phyloP scores from a whole-genome alignment of 2,888 invertebrate species.

The Pimpla rufipes region DNA sequence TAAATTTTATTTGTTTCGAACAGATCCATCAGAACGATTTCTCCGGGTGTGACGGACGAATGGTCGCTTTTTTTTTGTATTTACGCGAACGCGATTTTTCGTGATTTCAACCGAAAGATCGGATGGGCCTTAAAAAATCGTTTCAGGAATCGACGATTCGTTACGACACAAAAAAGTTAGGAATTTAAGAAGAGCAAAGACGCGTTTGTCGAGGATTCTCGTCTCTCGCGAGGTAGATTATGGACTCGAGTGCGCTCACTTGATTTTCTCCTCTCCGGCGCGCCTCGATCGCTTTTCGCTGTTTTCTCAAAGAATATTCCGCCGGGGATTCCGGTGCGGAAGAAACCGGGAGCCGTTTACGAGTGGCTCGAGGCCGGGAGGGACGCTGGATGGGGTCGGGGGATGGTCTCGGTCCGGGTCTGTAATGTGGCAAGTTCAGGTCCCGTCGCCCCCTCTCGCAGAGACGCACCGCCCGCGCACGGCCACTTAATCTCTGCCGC shows the following conservation, averaged over 20 bases:
- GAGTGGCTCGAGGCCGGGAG: neutral
- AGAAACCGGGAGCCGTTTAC: neutral
- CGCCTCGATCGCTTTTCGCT: conserved; percentile 44
- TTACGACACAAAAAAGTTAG: neutral
- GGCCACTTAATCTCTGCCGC: conserved; percentile 70
- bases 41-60: too few relatives aligned
- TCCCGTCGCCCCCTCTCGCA: conserved; percentile 1
- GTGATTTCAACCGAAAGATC: too few relatives aligned
- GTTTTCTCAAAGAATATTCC: conserved; percentile 49
- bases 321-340: conserved; percentile 16
- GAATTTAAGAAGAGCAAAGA: neutral
- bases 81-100: too few relatives aligned
- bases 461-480: conserved; percentile 45
- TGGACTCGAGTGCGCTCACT: neutral
- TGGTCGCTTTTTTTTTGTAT: neutral
- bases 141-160: too few relatives aligned
- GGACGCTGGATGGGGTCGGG: conserved; percentile 11
- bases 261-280: neutral
- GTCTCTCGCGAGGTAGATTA: neutral
- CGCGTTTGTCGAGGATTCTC: neutral
- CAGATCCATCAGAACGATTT: too few relatives aligned
- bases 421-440: conserved; percentile 70
- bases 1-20: too few relatives aligned
- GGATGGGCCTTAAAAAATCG: too few relatives aligned
- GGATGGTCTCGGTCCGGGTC: conserved; percentile 49